Evolutionary conservation across 2,113 vertebrate species (phyloP), one percentile per base, ranked within the genome.

Genomic region (Lampris incognitus): DNA sequence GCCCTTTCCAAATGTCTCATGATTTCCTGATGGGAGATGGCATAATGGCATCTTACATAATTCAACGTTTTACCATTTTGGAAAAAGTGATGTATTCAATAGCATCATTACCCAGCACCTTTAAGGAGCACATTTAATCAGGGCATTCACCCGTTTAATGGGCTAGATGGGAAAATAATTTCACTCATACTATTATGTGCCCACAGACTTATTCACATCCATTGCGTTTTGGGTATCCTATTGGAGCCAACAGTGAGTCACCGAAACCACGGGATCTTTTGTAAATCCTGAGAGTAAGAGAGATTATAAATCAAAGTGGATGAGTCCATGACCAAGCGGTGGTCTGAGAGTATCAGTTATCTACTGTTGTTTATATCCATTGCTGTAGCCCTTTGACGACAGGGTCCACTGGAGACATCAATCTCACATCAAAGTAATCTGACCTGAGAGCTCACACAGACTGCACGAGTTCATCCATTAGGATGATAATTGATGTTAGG

Each of bases 251-350:
- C 42, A 56, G 55, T 64, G 62, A 84, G 58, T 69, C 46, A 73
- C 40, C 66, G 59, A 49, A 54, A 61, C 56, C 24, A 6, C 42
- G 49, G 8, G 6, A 58, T 66, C 39, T 62, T 55, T 68, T 58
- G 36, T 41, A 55, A 66, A 67, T 63, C 13, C 62, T 72, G 9
- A 11, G 51, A 62, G 51, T 9, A 10, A 46, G 57, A 46, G 49
- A 69, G 66, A 79, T 80, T 77, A 37, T 2, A 74, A 86, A 82
- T 85, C 84, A 84, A 71, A 81, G 74, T 66, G 39, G 72, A 75
- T 56, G 5, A 72, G 44, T 64, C 74, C 52, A 72, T 71, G 66
- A 81, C 3, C 41, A 66, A 69, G 72, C 69, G 4, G 9, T 9
- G 38, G 49, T 82, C 59, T 56, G 13, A 79, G 60, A 72, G 38